Evolutionary conservation across 2,888 invertebrate genomes (phyloP).

Genomic region (Polia nebulosa): DNA sequence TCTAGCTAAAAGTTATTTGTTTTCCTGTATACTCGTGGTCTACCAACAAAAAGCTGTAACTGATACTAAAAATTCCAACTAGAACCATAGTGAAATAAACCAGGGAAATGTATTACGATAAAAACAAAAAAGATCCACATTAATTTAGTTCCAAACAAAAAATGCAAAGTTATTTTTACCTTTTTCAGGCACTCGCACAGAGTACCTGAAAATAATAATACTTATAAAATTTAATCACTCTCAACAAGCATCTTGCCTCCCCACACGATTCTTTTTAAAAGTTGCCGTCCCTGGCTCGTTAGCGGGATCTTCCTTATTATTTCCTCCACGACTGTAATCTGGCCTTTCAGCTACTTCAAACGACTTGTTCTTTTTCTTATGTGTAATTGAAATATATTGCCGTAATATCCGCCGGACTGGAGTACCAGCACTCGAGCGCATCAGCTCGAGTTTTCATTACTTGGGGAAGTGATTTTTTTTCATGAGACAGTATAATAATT

Average conservation of each 20-base stretch:
- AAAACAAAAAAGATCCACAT: constrained; percentile 14
- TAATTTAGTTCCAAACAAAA: constrained; percentile 25
- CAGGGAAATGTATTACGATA: background rate
- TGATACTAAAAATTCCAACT: constrained; percentile 33
- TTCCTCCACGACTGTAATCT: constrained; percentile 88
- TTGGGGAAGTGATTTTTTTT: constrained; percentile 88
- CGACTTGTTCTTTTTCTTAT: constrained; percentile 91
- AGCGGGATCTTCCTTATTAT: constrained; percentile 88
- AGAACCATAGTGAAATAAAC: constrained; percentile 10
- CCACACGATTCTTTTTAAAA: constrained; percentile 85
- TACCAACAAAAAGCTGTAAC: constrained; percentile 42
- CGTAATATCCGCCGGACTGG: constrained; percentile 90
- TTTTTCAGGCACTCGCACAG: constrained; percentile 50
- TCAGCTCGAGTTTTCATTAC: constrained; percentile 90
- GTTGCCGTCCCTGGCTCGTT: constrained; percentile 85
- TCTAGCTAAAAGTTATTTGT: constrained; percentile 42
- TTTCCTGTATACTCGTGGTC: constrained; percentile 43
- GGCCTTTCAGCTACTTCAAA: constrained; percentile 90
- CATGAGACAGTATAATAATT: constrained; percentile 89
- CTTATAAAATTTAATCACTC: constrained; percentile 79
- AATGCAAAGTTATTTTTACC: constrained; percentile 50
- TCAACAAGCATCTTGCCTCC: constrained; percentile 75
- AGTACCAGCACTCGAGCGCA: constrained; percentile 87
- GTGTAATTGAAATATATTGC: constrained; percentile 91
- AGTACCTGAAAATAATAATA: constrained; percentile 67